Evolutionary conservation across 2,113 vertebrate species (phyloP).

Genomic region (Arizona elegans): DNA sequence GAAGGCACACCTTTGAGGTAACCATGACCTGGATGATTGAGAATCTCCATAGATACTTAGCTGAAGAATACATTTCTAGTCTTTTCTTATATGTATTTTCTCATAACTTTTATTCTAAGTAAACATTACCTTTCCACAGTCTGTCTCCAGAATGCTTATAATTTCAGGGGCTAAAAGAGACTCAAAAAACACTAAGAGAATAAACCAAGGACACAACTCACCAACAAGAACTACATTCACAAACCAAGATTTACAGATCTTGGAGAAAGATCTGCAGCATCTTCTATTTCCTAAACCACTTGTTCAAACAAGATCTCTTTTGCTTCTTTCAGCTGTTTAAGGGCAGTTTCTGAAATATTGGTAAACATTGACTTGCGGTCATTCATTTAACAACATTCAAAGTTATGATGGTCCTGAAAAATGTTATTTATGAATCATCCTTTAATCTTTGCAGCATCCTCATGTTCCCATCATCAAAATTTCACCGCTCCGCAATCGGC

Average conservation of each 20-base stretch:
- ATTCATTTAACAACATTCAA: background rate
- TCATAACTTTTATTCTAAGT: background rate
- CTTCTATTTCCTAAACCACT: background rate
- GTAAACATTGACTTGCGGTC: background rate
- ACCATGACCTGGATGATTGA: background rate
- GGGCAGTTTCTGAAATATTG: background rate
- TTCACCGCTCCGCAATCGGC: fast-evolving
- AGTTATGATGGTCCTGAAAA: background rate
- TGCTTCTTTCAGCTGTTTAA: background rate
- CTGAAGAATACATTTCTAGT: background rate
- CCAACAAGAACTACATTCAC: background rate
- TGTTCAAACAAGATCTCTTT: background rate
- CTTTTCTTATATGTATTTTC: background rate
- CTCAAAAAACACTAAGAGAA: background rate
- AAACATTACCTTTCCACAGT: background rate
- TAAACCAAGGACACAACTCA: background rate
- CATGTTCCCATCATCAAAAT: background rate
- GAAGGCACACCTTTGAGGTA: background rate
- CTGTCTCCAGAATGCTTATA: background rate
- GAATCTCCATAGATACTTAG: background rate
- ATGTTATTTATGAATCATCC: background rate
- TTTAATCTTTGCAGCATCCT: background rate
- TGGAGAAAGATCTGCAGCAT: background rate
- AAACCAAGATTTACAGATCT: background rate
- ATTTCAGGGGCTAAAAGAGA: background rate